Conservation (phyloP, 2,888 invertebrate genomes). For the Alcis repandata region DNA sequence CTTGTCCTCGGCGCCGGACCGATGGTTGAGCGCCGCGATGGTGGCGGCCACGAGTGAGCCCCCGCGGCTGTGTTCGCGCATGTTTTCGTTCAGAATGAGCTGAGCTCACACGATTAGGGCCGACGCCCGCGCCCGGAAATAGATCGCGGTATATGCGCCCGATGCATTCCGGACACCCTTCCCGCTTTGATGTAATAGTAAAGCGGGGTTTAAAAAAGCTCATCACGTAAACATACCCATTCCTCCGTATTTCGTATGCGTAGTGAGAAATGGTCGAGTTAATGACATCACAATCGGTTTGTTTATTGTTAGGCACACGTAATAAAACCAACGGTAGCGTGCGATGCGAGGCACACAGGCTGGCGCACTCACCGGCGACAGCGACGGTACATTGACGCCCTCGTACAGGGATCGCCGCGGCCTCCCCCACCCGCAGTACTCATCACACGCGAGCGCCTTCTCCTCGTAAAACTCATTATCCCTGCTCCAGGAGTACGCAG, state of each 20-base stretch:
- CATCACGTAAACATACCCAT: conserved; percentile 51
- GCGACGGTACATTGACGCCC: conserved; percentile 81
- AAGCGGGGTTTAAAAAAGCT: conserved; percentile 48
- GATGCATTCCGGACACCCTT: conserved; percentile 79
- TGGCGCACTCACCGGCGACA: conserved; percentile 79
- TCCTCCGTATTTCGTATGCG: conserved; percentile 43
- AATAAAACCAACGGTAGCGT: conserved; percentile 49
- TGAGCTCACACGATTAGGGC: conserved; percentile 76
- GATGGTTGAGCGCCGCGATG: conserved; percentile 81
- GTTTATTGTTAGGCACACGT: conserved; percentile 41
- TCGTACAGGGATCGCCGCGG: conserved; percentile 78
- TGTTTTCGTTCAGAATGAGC: conserved; percentile 84
- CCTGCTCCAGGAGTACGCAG: conserved; percentile 56
- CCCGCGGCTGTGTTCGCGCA: conserved; percentile 85
- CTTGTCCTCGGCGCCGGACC: conserved; percentile 72
- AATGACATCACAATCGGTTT: conserved; percentile 37
- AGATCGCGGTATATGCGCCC: conserved; percentile 78
- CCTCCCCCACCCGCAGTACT: conserved; percentile 65
- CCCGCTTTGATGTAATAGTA: conserved; percentile 71
- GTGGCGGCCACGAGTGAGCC: conserved; percentile 88
- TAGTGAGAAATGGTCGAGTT: conserved; percentile 34
- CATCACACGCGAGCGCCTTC: conserved; percentile 60
- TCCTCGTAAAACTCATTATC: conserved; percentile 57
- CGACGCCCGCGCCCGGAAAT: conserved; percentile 83
- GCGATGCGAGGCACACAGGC: conserved; percentile 42